A percentile compares a stretch with the other conserved stretches of the same genome.
Evolutionary conservation across 2,797 vertebrate genomes (phyloP).

Genomic region (Notamacropus eugenii): DNA sequence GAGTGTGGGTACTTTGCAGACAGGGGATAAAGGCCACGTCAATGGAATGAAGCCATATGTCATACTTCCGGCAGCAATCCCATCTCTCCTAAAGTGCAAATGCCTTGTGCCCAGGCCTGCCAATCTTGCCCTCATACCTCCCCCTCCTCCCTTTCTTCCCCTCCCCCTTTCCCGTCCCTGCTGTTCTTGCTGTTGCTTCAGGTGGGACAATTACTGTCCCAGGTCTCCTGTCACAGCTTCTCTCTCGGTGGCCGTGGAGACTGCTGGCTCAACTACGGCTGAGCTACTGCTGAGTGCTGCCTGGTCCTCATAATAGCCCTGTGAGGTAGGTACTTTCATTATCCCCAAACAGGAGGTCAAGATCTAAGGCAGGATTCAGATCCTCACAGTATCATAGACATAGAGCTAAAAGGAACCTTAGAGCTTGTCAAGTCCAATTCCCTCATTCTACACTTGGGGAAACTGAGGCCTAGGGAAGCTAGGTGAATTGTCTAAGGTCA

Average conservation of each 20-base stretch:
- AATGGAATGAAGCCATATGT: conserved; percentile 39
- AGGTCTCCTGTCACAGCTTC: conserved; percentile 19
- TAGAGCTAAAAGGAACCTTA: not conserved
- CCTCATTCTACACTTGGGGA: not conserved
- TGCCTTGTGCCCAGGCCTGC: not conserved
- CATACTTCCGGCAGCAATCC: conserved; percentile 35
- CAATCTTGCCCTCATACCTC: not conserved
- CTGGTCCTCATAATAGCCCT: not conserved
- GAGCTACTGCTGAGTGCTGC: not conserved
- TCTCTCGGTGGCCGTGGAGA: not conserved
- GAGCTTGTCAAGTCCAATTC: not conserved
- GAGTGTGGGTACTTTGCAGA: conserved; percentile 10
- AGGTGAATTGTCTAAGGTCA: not conserved
- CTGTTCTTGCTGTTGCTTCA: not conserved
- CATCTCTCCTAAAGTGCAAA: not conserved
- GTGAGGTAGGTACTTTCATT: not conserved
- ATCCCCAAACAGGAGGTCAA: not conserved
- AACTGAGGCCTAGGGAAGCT: not conserved
- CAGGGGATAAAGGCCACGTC: conserved; percentile 15
- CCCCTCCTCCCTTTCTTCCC: too few relatives aligned
- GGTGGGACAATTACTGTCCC: not conserved
- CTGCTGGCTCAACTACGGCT: not conserved
- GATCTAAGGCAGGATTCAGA: not conserved
- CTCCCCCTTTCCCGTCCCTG: not conserved
- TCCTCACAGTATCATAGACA: not conserved